Evolutionary conservation across 2,888 invertebrate genomes (phyloP).

Genomic region (Cyclophora albipunctata): DNA sequence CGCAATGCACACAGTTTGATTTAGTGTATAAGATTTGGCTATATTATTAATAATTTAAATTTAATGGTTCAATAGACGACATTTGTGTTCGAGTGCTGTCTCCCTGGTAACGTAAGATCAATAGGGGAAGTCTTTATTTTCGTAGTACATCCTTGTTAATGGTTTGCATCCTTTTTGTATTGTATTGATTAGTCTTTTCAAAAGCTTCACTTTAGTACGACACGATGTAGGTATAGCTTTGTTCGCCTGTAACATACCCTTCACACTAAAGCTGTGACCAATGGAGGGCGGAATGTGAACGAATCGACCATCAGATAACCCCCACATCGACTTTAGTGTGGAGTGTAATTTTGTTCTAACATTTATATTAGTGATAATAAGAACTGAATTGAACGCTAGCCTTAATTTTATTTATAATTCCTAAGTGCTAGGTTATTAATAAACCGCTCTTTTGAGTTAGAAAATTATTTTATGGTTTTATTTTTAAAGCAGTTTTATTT

Average conservation of each 20-base stretch:
- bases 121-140: slow-evolving; percentile 5
- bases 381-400: slow-evolving; percentile 74
- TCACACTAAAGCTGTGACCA: neutral
- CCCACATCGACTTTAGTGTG: slow-evolving; percentile 21
- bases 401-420: slow-evolving; percentile 71
- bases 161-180: slow-evolving; percentile 34
- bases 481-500: slow-evolving; percentile 24
- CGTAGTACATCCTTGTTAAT: slow-evolving; percentile 26
- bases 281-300: neutral
- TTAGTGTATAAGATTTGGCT: slow-evolving; percentile 23
- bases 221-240: slow-evolving; percentile 33
- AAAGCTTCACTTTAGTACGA: slow-evolving; percentile 41
- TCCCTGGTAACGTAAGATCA: no score
- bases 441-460: slow-evolving; percentile 74
- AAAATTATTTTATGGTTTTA: slow-evolving; percentile 62
- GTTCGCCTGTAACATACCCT: slow-evolving; percentile 22
- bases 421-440: slow-evolving; percentile 70
- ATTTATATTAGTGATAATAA: slow-evolving; percentile 53
- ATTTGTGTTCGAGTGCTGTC: no score
- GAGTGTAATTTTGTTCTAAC: slow-evolving; percentile 42
- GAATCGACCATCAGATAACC: neutral
- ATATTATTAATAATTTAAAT: neutral
- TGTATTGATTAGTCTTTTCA: slow-evolving; percentile 31
- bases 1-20: slow-evolving; percentile 29
- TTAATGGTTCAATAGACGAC: slow-evolving; percentile 2